These are phyloP conservation scores for Geothlypis trichas DNA, from an alignment of 2,113 vertebrate genomes.

Conservation along the genomic window DNA sequence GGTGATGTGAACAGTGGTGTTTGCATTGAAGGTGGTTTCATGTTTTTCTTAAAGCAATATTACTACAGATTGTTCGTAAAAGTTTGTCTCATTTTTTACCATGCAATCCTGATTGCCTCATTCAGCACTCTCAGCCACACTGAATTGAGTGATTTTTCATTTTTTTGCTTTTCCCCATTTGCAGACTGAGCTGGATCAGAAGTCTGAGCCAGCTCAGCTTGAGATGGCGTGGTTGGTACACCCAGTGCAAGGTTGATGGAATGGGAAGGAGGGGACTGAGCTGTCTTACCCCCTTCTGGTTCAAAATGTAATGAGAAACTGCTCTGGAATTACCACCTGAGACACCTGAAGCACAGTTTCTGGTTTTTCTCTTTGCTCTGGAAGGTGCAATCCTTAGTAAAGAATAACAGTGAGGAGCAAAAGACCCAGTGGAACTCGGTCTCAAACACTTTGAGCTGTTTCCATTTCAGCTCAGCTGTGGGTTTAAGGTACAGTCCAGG, in stretches of 20 bases:
- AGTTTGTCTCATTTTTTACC: not conserved
- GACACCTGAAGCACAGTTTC: not conserved
- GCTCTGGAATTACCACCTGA: not conserved
- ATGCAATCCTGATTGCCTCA: not conserved
- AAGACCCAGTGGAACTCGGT: accelerated
- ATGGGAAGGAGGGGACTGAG: not conserved
- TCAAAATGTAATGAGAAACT: not conserved
- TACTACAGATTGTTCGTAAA: not conserved
- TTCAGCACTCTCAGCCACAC: not conserved
- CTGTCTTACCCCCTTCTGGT: not conserved
- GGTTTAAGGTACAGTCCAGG: not conserved
- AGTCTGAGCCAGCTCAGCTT: not conserved
- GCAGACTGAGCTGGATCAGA: not conserved
- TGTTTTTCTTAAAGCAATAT: not conserved
- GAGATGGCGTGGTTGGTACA: not conserved
- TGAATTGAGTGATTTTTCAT: not conserved
- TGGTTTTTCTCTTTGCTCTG: not conserved
- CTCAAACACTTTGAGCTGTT: not conserved
- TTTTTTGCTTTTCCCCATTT: not conserved
- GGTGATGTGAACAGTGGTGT: not conserved
- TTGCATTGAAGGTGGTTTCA: not conserved
- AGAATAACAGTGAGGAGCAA: not conserved
- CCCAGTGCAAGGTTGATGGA: not conserved
- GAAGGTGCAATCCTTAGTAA: not conserved
- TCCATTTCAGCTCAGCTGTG: not conserved